Evolutionary conservation across 1,140 invertebrate species (phyloP).

Genomic region (Chironomus tepperi): DNA sequence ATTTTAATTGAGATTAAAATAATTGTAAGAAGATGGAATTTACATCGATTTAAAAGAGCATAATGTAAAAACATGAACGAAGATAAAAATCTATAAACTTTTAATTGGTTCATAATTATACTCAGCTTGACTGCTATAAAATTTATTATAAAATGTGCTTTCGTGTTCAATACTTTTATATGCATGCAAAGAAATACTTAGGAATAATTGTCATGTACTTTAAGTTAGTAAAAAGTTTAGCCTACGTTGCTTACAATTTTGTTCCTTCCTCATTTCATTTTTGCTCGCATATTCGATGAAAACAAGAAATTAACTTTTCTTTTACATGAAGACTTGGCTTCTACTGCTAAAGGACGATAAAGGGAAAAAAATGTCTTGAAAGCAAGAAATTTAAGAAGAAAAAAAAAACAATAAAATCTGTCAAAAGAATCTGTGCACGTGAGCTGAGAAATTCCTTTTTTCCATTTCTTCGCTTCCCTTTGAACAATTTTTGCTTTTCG

Average conservation of each 20-base stretch:
- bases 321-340: neutral
- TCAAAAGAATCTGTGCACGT: slow-evolving; percentile 21
- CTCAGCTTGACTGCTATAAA: neutral
- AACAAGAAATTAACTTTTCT: neutral
- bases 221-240: neutral
- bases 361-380: too few species aligned
- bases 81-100: slow-evolving; percentile 22
- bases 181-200: neutral
- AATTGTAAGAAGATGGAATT: too few species aligned
- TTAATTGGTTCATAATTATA: slow-evolving; percentile 23
- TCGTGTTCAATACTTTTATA: too few species aligned
- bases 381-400: neutral
- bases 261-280: neutral
- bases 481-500: neutral
- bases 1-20: neutral
- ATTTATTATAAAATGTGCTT: neutral
- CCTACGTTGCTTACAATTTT: neutral
- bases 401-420: slow-evolving; percentile 19
- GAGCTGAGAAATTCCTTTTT: slow-evolving; percentile 9
- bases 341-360: neutral
- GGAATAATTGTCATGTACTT: neutral
- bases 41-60: too few species aligned
- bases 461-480: neutral
- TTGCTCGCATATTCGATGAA: neutral
- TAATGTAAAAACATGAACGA: neutral